Base-by-base conservation (phyloP, 1,140 invertebrate species). In the Scaptodrosophila lebanonensis region DNA sequence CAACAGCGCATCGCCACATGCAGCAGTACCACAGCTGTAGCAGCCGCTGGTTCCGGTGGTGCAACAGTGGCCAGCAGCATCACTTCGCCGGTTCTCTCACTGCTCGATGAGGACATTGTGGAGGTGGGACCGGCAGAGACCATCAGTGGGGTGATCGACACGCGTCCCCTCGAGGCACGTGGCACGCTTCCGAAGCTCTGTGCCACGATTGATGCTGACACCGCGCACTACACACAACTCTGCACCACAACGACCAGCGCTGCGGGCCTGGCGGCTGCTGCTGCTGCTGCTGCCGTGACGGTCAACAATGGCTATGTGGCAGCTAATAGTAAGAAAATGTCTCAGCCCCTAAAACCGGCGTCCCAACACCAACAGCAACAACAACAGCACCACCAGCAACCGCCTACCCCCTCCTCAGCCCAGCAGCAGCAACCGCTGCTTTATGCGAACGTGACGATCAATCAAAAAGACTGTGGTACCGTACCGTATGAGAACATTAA, bases 401-500 rank as follows among this genome's bases (percentile, higher is more conserved):
- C 39, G 12, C 60, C 5, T 59, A 60, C 57, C 58, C 15, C 45
- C 69, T 36, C 17, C 32, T 16, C 66, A 61, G 30, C 64, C 13
- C 58, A 52, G 25, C 64, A 58, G 18, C 60, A 84, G 27, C 72
- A 86, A 27, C 70, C 82, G 42, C 36, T 86, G 50, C 75, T 87
- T 25, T 87, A 87, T 47, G 86, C 86, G 53, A 87, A 87, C 49
- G 75, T 87, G 40, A 83, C 85, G 65, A 85, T 86, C 82, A 87
- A 86, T 73, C 83, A 83, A 79, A 87, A 86, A 83, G 82, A 86
- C 66, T 86, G 85, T 40, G 88, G 87, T 50, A 82, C 86, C 18
- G 89, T 90, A 53, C 88, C 90, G 64, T 96, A 95, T 79, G 95
- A 96, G 86, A 97, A 97, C 85, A 91, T 97, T 22, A 97, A 96